Evolutionary conservation across 1,140 invertebrate species (phyloP).

Genomic region (Penaeus indicus): DNA sequence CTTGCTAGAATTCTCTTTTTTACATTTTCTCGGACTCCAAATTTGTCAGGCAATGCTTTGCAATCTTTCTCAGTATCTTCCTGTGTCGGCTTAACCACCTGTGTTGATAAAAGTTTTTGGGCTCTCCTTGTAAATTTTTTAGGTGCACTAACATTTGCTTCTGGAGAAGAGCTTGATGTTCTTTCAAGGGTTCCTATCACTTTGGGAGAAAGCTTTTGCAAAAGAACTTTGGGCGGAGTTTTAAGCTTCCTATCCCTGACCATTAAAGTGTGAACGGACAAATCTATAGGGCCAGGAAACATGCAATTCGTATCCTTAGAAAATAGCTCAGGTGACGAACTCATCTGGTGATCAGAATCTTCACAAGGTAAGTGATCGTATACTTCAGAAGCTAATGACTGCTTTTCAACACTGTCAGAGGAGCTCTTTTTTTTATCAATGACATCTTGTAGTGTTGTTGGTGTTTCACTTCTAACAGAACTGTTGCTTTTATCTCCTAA

Average conservation of each 20-base stretch:
- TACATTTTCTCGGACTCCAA: conserved; percentile 9
- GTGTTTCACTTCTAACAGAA: conserved; percentile 26
- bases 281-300: not conserved
- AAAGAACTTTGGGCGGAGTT: conserved; percentile 51
- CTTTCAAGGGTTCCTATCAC: conserved; percentile 14
- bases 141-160: not conserved
- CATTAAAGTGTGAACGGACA: not conserved
- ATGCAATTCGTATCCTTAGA: not conserved
- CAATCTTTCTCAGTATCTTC: conserved; percentile 1
- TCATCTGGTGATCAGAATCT: too few relatives aligned
- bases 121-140: conserved; percentile 7
- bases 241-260: conserved; percentile 44
- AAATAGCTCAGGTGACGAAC: too few relatives aligned
- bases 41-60: not conserved
- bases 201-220: conserved; percentile 44
- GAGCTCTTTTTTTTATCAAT: not conserved
- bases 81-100: too few relatives aligned
- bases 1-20: conserved; percentile 48
- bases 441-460: not conserved
- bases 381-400: too few relatives aligned
- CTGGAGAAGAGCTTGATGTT: conserved; percentile 7
- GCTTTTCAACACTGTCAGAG: not conserved
- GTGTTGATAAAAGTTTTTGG: not conserved
- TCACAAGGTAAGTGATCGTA: too few relatives aligned
- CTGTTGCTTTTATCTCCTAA: conserved; percentile 21